Base-by-base conservation (phyloP, 2,797 vertebrate species). In the Chrysocyon brachyurus region DNA sequence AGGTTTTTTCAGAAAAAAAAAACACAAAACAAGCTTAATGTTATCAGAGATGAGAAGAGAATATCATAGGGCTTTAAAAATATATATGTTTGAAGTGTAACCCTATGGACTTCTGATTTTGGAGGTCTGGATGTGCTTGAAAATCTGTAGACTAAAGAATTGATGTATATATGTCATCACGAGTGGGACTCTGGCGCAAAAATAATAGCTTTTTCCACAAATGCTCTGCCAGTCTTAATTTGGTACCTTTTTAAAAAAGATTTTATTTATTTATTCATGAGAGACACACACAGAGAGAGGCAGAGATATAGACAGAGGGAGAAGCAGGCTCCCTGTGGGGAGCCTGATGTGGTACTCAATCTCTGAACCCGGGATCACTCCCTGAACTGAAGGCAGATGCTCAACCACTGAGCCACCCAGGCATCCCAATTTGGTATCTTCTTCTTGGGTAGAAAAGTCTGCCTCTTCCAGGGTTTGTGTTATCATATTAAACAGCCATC, bases 181-280 rank as follows among this genome's bases (percentile, higher is more conserved):
- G 21, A 28, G 15, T 61, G 33, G 85, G 19, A 15, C 79, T 91
- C 54, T 72, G 46, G 78, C 7, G 33, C n/a, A 68, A 78, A 24
- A 79, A 93, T 83, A 57, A 22, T 22, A n/a, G 19, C 46, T 93
- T 92, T 93, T 92, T 86, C 59, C 70, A 75, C 66, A 92, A 90
- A 28, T 46, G 40, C 17, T 64, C 31, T 10, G 3, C 28, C 56
- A 54, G 36, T 31, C 28, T 83, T 84, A 57, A 85, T 92, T 92
- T 89, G 72, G 57, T 36, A 15, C 82, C 56, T 46, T 96, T 22
- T 54, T 91, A 8, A 46, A 46, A 46, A 46, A 46, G 1, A 8
- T 46, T 46, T 46, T 46, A 46, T 46, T 40, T 40, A 40, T 40
- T 46, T 46, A 46, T 46, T 46, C 6, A 46, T 46, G 7, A 46